phyloP scores from a whole-genome alignment of 2,797 vertebrate species.

The Peromyscus attwateri region DNA sequence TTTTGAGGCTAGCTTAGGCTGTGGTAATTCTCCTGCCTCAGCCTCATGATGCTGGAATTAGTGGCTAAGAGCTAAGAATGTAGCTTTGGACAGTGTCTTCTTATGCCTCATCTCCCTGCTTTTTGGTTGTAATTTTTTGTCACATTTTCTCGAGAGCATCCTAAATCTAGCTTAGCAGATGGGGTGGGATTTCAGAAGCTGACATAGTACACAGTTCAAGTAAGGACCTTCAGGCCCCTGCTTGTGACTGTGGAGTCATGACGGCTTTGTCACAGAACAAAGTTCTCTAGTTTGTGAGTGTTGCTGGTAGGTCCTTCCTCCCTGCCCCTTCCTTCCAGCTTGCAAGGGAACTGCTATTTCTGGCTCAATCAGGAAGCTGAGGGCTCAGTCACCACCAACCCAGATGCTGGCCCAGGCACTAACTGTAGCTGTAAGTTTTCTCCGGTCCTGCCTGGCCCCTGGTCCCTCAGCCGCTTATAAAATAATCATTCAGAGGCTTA shows the following conservation, averaged over 20 bases:
- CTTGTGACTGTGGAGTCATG: background rate
- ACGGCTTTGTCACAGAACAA: background rate
- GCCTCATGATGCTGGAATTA: background rate
- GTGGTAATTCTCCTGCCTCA: background rate
- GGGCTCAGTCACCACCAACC: background rate
- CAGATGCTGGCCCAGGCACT: background rate
- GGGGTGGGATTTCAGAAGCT: background rate
- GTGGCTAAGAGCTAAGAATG: background rate
- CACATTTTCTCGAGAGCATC: background rate
- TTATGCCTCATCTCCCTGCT: background rate
- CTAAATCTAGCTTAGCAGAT: background rate
- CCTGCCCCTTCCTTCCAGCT: background rate
- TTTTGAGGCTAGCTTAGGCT: background rate
- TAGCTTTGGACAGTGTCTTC: background rate
- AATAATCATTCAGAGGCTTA: too few relatives aligned
- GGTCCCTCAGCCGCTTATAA: too few relatives aligned
- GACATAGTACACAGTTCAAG: background rate
- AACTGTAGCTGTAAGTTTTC: too few relatives aligned
- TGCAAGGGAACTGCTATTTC: background rate
- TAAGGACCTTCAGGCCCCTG: background rate
- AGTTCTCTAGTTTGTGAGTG: background rate
- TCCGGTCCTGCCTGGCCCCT: too few relatives aligned
- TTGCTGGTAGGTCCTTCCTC: background rate
- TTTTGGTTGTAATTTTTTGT: background rate
- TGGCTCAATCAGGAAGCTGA: background rate